phyloP scores from a whole-genome alignment of 2,113 vertebrate species.

The Morone saxatilis region DNA sequence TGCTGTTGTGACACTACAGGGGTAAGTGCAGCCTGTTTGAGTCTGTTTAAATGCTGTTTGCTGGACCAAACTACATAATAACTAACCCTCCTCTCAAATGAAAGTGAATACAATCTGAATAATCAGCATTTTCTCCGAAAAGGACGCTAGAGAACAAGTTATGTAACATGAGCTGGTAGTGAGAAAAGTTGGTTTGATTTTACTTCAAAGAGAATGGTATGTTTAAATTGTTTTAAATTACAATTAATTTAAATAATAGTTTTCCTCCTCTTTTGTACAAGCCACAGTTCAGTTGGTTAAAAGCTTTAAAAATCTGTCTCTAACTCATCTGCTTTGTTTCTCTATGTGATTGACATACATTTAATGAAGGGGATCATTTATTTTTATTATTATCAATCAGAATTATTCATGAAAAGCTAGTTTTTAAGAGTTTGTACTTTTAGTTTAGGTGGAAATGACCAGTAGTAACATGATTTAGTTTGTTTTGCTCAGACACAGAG shows the following conservation, averaged over 20 bases:
- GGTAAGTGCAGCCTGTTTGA: slow-evolving; percentile 60
- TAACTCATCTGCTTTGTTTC: background rate
- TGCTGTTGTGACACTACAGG: slow-evolving; percentile 36
- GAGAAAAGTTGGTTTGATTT: background rate
- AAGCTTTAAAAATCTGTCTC: background rate
- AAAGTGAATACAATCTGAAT: slow-evolving; percentile 20
- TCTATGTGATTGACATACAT: background rate
- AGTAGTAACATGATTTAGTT: background rate
- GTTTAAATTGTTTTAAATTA: background rate
- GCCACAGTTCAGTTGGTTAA: background rate
- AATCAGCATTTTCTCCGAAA: slow-evolving; percentile 12
- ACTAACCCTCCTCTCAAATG: slow-evolving; percentile 11
- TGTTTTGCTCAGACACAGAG: slow-evolving; percentile 20
- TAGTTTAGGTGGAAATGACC: background rate
- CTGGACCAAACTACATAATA: slow-evolving; percentile 34
- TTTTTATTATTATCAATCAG: background rate
- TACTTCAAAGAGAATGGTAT: background rate
- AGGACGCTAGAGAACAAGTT: background rate
- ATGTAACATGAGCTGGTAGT: background rate
- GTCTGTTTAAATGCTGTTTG: slow-evolving; percentile 62
- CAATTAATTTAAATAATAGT: background rate
- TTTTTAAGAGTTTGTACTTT: slow-evolving; percentile 10
- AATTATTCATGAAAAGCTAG: background rate
- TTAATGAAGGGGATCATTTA: background rate
- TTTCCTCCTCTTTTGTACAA: slow-evolving; percentile 4